Conservation (phyloP, 2,113 vertebrate species). For the Spheniscus mendiculus region DNA sequence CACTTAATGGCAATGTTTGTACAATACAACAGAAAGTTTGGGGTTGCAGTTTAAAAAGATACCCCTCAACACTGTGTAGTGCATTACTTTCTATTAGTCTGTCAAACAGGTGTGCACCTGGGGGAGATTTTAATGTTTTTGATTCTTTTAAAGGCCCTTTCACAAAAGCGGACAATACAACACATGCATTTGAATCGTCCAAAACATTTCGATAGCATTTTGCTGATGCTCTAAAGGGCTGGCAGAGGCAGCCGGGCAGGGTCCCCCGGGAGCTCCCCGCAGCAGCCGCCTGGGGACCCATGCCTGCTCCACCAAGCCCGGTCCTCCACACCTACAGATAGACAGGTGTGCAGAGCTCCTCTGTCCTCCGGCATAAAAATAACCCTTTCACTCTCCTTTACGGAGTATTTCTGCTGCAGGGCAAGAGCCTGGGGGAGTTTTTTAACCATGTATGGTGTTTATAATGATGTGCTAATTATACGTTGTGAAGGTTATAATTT, state of each 20-base stretch:
- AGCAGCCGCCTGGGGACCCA: fast-evolving
- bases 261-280: fast-evolving
- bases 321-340: not conserved
- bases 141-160: not conserved
- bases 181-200: not conserved
- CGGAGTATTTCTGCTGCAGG: not conserved
- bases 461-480: not conserved
- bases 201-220: not conserved
- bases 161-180: not conserved
- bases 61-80: not conserved
- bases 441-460: not conserved
- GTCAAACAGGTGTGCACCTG: not conserved
- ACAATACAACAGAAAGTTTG: not conserved
- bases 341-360: not conserved
- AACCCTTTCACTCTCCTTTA: not conserved
- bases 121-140: not conserved
- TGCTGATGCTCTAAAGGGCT: not conserved
- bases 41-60: not conserved
- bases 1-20: not conserved
- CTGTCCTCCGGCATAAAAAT: not conserved
- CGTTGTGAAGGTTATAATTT: not conserved
- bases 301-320: not conserved
- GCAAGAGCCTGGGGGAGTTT: not conserved
- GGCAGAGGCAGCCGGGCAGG: fast-evolving
- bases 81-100: not conserved